Base-by-base conservation (phyloP, 2,113 vertebrate species). In the Manacus vitellinus region DNA sequence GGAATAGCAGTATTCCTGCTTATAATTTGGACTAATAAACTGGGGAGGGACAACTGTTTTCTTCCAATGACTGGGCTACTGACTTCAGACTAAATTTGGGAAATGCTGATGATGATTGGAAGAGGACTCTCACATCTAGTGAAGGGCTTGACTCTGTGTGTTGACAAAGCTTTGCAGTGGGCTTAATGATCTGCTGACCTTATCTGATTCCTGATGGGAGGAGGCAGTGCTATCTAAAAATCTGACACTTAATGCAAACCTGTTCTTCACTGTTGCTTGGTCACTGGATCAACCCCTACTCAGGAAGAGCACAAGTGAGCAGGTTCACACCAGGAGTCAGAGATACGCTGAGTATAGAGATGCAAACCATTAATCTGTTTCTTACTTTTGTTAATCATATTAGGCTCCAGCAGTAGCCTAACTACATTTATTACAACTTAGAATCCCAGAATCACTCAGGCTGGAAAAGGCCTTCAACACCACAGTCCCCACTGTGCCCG, bases 101-200 rank as follows among this genome's bases (percentile, higher is more conserved):
- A 16, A 35, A 61, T 37, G 49, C 31, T 75, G 27, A 0, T 52
- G 35, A 4, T 58, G 52, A 10, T 67, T 15, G 19, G 62, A 68
- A 55, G 54, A 41, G 59, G 23, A 14, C 11, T 25, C 4, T 37
- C 5, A 1, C 21, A 8, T 17, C 33, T 0, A 1, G 1, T 10
- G 19, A 54, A 33, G 37, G 59, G 16, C 31, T 89, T 84, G n/a
- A 6, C 25, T 85, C 30, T 37, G 16, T 31, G 2, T n/a, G 19
- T 56, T 72, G 43, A 18, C 22, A 63, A 19, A 88, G n/a, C 56
- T 27, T 70, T 59, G n/a, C 37, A 91, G 54, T 35, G 73, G 59
- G 35, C n/a, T 41, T 58, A n/a, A 21, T 16, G n/a, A 23, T 66
- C 54, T 59, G 39, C n/a, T 88, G 31, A 41, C 31, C 46, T 55